phyloP scores from a whole-genome alignment of 1,140 invertebrate genomes.

The Aplysia californica region DNA sequence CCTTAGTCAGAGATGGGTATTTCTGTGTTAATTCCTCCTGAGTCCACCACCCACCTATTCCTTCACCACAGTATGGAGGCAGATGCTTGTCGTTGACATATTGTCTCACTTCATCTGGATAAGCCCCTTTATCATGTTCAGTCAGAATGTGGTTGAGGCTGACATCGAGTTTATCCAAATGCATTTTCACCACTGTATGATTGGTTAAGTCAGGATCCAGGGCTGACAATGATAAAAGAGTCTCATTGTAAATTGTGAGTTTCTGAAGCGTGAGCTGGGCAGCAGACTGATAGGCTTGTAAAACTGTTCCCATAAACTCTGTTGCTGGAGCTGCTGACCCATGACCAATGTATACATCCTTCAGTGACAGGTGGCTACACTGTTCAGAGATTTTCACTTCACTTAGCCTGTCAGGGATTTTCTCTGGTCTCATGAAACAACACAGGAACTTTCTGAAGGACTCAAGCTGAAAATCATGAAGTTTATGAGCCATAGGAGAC shows the following conservation, averaged over 20 bases:
- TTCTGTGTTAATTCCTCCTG: constrained; percentile 8
- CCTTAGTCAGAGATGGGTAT: constrained; percentile 25
- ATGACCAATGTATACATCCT: constrained; percentile 30
- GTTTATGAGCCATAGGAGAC: constrained; percentile 33
- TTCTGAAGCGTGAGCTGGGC: not conserved
- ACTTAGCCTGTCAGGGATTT: not conserved
- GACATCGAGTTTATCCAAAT: not conserved
- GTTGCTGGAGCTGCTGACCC: not conserved
- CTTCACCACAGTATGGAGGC: not conserved
- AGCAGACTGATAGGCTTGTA: not conserved
- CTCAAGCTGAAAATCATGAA: constrained; percentile 36
- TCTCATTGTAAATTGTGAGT: not conserved
- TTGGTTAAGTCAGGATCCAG: constrained; percentile 7
- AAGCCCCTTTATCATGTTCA: constrained; percentile 2
- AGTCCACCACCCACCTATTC: constrained; percentile 29
- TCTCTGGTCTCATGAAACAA: constrained; percentile 36
- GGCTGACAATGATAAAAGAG: not conserved
- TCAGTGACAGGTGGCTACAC: not conserved
- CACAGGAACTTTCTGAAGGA: constrained; percentile 32
- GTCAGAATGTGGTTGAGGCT: constrained; percentile 7
- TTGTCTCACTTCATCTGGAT: constrained; percentile 4
- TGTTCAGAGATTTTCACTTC: not conserved
- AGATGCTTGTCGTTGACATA: constrained; percentile 12
- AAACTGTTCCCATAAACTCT: not conserved
- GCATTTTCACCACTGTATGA: not conserved